Percentiles rank a stretch among this genome's conserved stretches.
phyloP scores from a whole-genome alignment of 2,888 invertebrate genomes.

The Punctoribates punctum region DNA sequence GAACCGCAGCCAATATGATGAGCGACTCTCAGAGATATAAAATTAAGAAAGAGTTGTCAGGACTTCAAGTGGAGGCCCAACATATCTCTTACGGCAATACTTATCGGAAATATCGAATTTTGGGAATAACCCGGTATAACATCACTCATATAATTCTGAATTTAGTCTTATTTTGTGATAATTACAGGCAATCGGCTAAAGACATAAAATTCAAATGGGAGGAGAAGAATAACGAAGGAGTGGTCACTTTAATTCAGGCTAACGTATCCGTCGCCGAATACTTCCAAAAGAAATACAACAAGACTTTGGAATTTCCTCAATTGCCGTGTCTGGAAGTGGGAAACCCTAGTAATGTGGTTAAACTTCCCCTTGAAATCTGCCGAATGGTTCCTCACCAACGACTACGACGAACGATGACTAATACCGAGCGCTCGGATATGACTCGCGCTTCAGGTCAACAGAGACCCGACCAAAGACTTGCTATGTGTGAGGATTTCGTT shows the following conservation, averaged over 20 bases:
- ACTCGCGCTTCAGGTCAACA: slow-evolving; percentile 44
- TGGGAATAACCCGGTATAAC: neutral
- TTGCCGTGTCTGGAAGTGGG: slow-evolving; percentile 47
- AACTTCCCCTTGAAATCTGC: slow-evolving; percentile 47
- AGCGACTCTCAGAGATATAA: neutral
- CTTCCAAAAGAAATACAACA: slow-evolving; percentile 41
- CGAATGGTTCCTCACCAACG: slow-evolving; percentile 45
- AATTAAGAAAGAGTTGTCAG: slow-evolving; percentile 32
- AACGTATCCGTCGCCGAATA: slow-evolving; percentile 42
- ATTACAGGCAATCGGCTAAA: neutral
- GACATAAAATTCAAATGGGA: neutral
- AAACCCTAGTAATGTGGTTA: slow-evolving; percentile 40
- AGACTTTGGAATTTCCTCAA: slow-evolving; percentile 41
- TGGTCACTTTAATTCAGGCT: neutral
- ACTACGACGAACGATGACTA: slow-evolving; percentile 44
- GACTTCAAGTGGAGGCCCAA: slow-evolving; percentile 36
- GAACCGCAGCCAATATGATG: neutral
- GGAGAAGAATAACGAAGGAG: neutral
- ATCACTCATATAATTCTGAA: neutral
- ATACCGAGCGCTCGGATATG: slow-evolving; percentile 45
- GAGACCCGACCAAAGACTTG: slow-evolving; percentile 43
- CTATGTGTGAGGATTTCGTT: slow-evolving; percentile 30
- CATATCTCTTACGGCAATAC: slow-evolving; percentile 16
- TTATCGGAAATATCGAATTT: slow-evolving; percentile 34
- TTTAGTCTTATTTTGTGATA: neutral